Base-by-base conservation (phyloP, 2,888 invertebrate species). In the Sicus ferrugineus region DNA sequence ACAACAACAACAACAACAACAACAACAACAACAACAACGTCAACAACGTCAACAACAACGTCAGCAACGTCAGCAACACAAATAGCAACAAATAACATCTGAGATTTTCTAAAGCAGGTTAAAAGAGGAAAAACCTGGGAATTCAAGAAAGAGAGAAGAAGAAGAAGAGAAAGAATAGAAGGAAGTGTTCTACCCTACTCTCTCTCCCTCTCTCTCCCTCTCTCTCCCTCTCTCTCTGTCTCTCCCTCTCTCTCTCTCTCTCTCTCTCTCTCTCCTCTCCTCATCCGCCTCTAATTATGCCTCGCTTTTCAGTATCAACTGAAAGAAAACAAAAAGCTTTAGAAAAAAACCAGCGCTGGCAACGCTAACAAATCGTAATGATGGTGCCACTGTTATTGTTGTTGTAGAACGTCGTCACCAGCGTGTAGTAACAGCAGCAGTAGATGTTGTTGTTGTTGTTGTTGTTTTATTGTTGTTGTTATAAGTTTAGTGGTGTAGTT, bases 1-100 rank as follows among this genome's bases (percentile, higher is more conserved):
- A 63, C 48, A 63, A 66, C n/a, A 70, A 67, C 52, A 65, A 16
- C 56, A 73, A 63, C 70, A 76, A 76, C 75, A 69, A 74, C 76
- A 78, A 75, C 76, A 73, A 71, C 73, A 50, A 72, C 64, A 73
- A 1, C 34, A 34, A 14, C 7, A 34, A 14, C 42, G 14, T 42
- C 16, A 42, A 42, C n/a, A 6, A 38, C 38, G 6, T 38, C 38
- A 38, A 38, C 38, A 38, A 38, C 38, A 11, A 38, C 6, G 38
- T 38, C 6, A 38, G 11, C 38, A 38, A 38, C 11, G 11, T 9
- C 6, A 38, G 38, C 11, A 38, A 38, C 11, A 11, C 5, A 38
- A 38, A 38, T 38, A 38, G 11, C 11, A 38, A 38, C 11, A 38
- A 38, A 38, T 9, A 38, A 9, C 7, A 38, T 9, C 38, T 9